These are phyloP conservation scores for Scolanthus callimorphus DNA, from an alignment of 92 coral and sea anemone genomes.

Conservation along the genomic window DNA sequence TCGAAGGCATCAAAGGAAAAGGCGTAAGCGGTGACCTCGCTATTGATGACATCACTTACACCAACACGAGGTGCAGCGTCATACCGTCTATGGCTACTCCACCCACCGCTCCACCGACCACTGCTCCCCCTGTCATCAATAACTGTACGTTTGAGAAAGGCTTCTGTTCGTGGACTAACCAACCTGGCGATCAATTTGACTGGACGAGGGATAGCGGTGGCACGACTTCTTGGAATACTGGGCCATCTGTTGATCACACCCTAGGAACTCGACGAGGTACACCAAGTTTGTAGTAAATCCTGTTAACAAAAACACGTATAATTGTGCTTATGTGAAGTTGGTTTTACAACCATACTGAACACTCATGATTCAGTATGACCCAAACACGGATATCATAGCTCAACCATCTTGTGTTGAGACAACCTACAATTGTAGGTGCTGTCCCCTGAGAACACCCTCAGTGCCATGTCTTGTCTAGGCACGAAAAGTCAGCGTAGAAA, in stretches of 20 bases:
- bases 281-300: too few species aligned
- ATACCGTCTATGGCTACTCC: conserved; percentile 83
- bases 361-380: too few species aligned
- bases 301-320: too few species aligned
- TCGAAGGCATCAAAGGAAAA: conserved; percentile 85
- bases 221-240: conserved; percentile 74
- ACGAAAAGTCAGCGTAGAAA: too few species aligned
- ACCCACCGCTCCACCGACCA: conserved; percentile 92
- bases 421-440: too few species aligned
- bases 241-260: conserved; percentile 90
- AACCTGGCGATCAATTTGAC: conserved; percentile 84
- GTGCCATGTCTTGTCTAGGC: too few species aligned
- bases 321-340: too few species aligned
- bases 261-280: conserved; percentile 72
- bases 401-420: too few species aligned
- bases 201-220: conserved; percentile 88
- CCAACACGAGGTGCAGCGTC: conserved; percentile 59
- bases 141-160: conserved; percentile 95
- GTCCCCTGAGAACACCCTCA: too few species aligned
- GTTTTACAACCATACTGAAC: too few species aligned
- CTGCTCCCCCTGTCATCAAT: conserved; percentile 80
- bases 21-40: conserved; percentile 91
- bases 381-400: too few species aligned
- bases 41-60: conserved; percentile 77
- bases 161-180: conserved; percentile 85